Conservation (phyloP, 1,140 invertebrate genomes). For the Heliconius himera region DNA sequence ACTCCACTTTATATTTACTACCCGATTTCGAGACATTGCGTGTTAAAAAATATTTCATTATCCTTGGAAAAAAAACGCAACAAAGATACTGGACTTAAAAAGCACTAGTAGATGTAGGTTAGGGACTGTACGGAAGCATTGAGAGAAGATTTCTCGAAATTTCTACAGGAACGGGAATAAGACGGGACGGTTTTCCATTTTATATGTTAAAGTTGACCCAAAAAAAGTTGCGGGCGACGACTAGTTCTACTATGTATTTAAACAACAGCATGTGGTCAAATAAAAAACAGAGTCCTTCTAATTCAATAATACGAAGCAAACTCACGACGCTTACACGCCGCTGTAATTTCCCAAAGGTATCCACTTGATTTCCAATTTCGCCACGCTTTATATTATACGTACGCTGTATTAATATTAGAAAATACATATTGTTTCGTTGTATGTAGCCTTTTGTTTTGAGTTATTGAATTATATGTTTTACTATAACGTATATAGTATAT, state of each 20-base stretch:
- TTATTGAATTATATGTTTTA: background rate
- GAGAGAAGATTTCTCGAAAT: no score
- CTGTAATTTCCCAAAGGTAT: slow-evolving; percentile 3
- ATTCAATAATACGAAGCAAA: slow-evolving; percentile 6
- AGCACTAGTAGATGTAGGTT: no score
- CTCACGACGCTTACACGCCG: background rate
- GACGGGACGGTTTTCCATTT: no score
- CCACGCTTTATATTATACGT: background rate
- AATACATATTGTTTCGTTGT: background rate
- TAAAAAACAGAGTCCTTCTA: background rate
- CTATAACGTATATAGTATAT: no score
- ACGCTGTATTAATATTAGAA: background rate
- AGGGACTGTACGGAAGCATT: no score
- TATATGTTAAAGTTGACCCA: no score
- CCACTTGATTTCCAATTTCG: slow-evolving; percentile 5
- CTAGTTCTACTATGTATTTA: no score
- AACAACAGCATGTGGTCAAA: background rate
- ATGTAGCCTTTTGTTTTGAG: background rate
- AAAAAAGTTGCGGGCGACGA: no score
- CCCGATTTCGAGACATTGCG: background rate
- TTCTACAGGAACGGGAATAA: no score
- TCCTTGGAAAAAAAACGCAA: background rate
- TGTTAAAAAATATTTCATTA: background rate
- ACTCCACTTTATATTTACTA: background rate
- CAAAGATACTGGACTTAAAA: no score